These are phyloP conservation scores for Ginglymostoma cirratum DNA, from an alignment of 2,113 vertebrate species.

Conservation along the genomic window DNA sequence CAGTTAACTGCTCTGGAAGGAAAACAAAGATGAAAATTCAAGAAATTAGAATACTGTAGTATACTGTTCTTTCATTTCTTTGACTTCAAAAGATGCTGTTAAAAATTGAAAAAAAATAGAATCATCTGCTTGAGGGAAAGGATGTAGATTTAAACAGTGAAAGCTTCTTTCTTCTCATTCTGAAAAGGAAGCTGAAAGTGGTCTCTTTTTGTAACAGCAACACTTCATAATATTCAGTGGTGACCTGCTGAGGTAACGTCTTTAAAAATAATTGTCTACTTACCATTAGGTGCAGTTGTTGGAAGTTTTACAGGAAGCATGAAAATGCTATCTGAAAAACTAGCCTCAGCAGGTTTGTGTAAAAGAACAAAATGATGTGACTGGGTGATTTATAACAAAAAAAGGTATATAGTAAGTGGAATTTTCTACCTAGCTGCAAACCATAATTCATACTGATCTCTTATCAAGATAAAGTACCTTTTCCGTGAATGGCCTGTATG, in stretches of 20 bases:
- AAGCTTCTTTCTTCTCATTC: constrained; percentile 29
- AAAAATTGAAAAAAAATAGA: not conserved
- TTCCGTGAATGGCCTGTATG: constrained; percentile 70
- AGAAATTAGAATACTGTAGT: not conserved
- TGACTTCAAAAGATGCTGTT: not conserved
- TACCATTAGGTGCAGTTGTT: constrained; percentile 48
- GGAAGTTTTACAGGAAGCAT: constrained; percentile 58
- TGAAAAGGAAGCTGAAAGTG: constrained; percentile 24
- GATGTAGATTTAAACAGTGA: constrained; percentile 9
- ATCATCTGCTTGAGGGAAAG: constrained; percentile 22
- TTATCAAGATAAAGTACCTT: constrained; percentile 90
- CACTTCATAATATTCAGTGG: constrained; percentile 34
- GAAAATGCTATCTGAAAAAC: constrained; percentile 60
- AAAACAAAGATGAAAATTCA: not conserved
- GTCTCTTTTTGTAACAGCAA: not conserved
- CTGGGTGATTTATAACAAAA: constrained; percentile 93
- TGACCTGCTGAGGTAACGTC: constrained; percentile 34
- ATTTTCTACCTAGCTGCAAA: constrained; percentile 98
- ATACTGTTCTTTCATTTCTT: not conserved
- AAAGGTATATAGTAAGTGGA: constrained; percentile 95
- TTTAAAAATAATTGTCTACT: constrained; percentile 35
- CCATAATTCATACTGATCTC: constrained; percentile 99
- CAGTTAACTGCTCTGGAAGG: not conserved
- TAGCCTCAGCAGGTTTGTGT: constrained; percentile 87
- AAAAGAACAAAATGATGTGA: constrained; percentile 80